phyloP scores from a whole-genome alignment of 2,797 vertebrate genomes.

The Scyliorhinus canicula region DNA sequence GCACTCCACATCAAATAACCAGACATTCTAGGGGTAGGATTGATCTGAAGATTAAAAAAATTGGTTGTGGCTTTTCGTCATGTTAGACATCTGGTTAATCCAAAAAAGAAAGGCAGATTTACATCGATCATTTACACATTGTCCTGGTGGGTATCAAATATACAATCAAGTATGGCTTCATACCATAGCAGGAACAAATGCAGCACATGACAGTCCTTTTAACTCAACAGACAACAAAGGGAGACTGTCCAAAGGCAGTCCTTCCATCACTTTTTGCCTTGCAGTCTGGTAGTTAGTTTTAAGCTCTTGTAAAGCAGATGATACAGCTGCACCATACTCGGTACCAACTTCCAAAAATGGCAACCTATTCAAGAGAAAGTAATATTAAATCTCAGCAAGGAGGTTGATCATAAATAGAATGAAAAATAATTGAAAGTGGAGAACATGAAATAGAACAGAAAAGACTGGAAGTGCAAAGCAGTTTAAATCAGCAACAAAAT shows the following conservation, averaged over 20 bases:
- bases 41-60: not conserved
- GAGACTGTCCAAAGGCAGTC: constrained; percentile 49
- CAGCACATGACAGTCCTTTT: constrained; percentile 44
- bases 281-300: constrained; percentile 46
- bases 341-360: constrained; percentile 32
- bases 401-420: not conserved
- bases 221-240: constrained; percentile 51
- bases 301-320: constrained; percentile 47
- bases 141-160: not conserved
- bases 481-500: not conserved
- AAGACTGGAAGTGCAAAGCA: not conserved
- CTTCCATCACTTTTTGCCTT: constrained; percentile 48
- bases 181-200: constrained; percentile 52
- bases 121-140: not conserved
- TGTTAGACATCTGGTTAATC: not conserved
- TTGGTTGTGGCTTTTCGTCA: not conserved
- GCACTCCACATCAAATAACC: not conserved
- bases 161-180: not conserved
- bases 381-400: not conserved
- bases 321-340: constrained; percentile 44
- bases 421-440: not conserved
- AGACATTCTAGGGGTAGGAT: not conserved
- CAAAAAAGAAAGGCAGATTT: not conserved
- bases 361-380: constrained; percentile 17
- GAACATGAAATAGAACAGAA: not conserved